A percentile compares a stretch with the other conserved stretches of the same genome.
These are phyloP conservation scores for Lasioglossum zephyrum DNA, from an alignment of 2,888 invertebrate genomes.

Conservation along the genomic window DNA sequence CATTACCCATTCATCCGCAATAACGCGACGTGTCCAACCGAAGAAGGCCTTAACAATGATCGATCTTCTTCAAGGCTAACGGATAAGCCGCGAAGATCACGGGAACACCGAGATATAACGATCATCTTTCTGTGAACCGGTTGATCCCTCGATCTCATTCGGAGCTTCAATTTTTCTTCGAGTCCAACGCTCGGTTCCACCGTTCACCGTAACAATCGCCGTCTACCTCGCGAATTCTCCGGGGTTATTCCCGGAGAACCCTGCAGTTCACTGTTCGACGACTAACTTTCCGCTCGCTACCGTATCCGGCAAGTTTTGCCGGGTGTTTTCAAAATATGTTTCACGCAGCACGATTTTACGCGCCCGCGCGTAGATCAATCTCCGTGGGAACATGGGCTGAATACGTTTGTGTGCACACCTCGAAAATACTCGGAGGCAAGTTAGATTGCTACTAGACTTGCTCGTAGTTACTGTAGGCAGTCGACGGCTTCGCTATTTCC, in stretches of 20 bases:
- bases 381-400: not conserved
- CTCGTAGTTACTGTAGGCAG: not conserved
- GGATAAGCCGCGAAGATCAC: constrained; percentile 2
- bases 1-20: constrained; percentile 59
- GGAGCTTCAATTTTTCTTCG: constrained; percentile 15
- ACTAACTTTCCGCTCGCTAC: not conserved
- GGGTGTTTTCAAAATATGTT: not conserved
- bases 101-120: not conserved
- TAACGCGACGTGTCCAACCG: constrained; percentile 42
- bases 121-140: constrained; percentile 23
- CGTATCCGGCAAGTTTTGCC: not conserved
- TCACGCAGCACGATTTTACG: not conserved
- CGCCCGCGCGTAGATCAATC: not conserved
- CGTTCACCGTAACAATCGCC: not conserved
- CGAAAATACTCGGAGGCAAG: constrained; percentile 2
- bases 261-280: not conserved
- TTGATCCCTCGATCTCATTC: constrained; percentile 27
- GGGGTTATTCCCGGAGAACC: not conserved
- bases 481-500: not conserved
- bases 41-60: constrained; percentile 25
- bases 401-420: not conserved
- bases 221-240: not conserved
- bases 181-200: not conserved
- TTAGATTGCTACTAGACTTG: constrained; percentile 2
- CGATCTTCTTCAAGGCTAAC: constrained; percentile 1